Percentiles rank a stretch among this genome's conserved stretches.
phyloP scores from a whole-genome alignment of 64 coral and sea anemone genomes.

The Anthopleura sola region DNA sequence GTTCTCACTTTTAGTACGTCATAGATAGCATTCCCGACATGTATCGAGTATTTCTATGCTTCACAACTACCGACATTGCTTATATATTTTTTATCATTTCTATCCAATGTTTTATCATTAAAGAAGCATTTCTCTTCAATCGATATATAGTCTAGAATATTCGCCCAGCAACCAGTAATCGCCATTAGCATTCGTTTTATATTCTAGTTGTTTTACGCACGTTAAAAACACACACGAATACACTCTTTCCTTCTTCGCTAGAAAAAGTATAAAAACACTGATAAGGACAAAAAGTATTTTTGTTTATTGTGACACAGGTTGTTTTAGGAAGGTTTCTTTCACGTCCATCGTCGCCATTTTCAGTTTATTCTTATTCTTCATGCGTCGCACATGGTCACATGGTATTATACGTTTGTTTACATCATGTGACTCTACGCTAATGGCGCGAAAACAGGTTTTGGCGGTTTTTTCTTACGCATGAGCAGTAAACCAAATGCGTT shows the following conservation, averaged over 20 bases:
- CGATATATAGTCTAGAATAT: background rate
- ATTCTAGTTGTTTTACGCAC: background rate
- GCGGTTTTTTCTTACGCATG: background rate
- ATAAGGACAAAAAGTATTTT: too few species aligned
- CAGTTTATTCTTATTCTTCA: background rate
- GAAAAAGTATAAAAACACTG: too few species aligned
- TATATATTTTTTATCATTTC: too few species aligned
- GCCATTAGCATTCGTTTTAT: background rate
- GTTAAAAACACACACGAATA: too few species aligned
- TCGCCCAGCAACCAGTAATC: background rate
- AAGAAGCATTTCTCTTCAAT: background rate
- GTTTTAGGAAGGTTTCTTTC: too few species aligned
- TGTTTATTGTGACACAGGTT: too few species aligned
- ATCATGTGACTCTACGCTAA: slow-evolving; percentile 5
- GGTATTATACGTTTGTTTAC: background rate
- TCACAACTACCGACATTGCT: too few species aligned
- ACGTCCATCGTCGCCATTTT: background rate
- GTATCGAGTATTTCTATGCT: too few species aligned
- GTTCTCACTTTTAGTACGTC: too few species aligned
- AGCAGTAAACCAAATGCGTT: background rate
- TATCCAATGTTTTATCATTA: background rate
- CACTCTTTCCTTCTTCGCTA: too few species aligned
- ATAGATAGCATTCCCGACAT: too few species aligned
- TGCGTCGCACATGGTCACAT: background rate
- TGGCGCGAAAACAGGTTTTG: background rate